These are phyloP conservation scores for Gymnarchus niloticus DNA, from an alignment of 2,113 vertebrate species.

Conservation along the genomic window DNA sequence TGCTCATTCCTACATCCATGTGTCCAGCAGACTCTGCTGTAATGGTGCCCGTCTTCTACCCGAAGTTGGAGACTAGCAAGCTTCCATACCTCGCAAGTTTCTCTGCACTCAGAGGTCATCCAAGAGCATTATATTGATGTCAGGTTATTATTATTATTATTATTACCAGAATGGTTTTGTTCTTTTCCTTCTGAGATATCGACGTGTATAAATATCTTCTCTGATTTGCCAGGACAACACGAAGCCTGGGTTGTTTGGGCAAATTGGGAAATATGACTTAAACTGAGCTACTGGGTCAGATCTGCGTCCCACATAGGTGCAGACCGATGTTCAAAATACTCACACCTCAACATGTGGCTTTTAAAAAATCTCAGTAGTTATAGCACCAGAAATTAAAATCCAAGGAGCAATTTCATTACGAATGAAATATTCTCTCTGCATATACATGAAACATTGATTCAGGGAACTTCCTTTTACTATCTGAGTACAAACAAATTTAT, in stretches of 20 bases:
- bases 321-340: not conserved
- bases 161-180: conserved; percentile 5
- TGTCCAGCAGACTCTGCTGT: not conserved
- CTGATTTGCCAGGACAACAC: not conserved
- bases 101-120: not conserved
- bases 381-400: no score
- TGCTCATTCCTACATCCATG: not conserved
- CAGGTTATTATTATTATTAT: conserved; percentile 10
- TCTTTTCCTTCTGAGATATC: not conserved
- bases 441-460: not conserved
- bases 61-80: not conserved
- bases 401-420: not conserved
- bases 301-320: not conserved
- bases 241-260: not conserved
- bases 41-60: not conserved
- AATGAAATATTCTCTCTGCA: not conserved
- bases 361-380: not conserved
- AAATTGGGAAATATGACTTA: not conserved
- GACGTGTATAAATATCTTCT: not conserved
- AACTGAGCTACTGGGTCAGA: not conserved
- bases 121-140: not conserved
- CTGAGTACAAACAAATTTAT: not conserved
- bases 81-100: conserved; percentile 20
- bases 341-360: not conserved
- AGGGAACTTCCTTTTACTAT: not conserved